Base-by-base conservation (phyloP, 2,888 invertebrate species). In the Hydrotaea cyrtoneurina region DNA sequence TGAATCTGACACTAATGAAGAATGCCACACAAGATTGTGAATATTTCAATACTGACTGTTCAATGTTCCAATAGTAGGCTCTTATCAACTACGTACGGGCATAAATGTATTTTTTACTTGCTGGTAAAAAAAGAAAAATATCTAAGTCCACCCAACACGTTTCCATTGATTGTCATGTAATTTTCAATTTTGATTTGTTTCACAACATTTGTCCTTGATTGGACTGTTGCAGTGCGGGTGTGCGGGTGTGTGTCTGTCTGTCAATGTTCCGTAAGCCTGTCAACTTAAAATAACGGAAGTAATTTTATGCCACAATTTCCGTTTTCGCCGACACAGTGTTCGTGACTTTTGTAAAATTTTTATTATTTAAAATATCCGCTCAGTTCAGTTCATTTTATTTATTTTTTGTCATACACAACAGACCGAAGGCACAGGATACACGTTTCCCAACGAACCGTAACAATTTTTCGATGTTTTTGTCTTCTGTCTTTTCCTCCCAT, bases 171-270 rank as follows among this genome's bases (percentile, higher is more conserved):
- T 64, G 55, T 31, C 13, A 71, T 57, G 43, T 69, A 53, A 69
- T 80, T 86, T 87, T 87, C 86, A 85, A 86, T 83, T 85, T 85
- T 82, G 83, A 88, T 89, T 88, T 88, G 88, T 86, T 88, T 87
- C 87, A 87, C 88, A 87, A 88, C 87, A 89, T 88, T 88, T 88
- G 88, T 88, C 88, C 88, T 89, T 88, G 89, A 89, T 88, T 88
- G 88, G 87, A 73, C 77, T 74, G 78, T 83, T 78, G 66, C 21
- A 46, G 62, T 46, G 53, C 21, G n/a, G 43, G 15, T 50, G 31
- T 39, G 2, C 15, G 21, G 43, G 17, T 46, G 53, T 73, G 21
- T 73, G 50, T 46, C 13, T n/a, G n/a, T n/a, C n/a, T n/a, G n/a
- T n/a, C n/a, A 73, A 46, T 31, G 55, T 74, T 80, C 50, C 19